These are phyloP conservation scores for Aphelenchoides bicaudatus DNA, from an alignment of 2,888 invertebrate genomes.

Conservation along the genomic window DNA sequence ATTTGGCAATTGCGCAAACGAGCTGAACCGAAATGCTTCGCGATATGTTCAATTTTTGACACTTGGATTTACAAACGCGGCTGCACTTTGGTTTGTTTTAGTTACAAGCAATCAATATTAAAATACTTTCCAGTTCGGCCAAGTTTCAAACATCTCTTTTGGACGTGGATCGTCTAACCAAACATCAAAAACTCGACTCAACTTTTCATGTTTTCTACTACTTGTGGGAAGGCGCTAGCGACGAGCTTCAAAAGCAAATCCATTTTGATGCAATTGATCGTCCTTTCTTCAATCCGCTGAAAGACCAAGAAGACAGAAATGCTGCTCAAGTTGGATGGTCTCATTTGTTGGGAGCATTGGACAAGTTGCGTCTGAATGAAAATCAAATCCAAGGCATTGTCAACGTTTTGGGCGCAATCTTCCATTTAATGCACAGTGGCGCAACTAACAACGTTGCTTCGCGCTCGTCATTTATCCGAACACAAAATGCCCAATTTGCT, in stretches of 20 bases:
- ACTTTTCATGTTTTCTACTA: constrained; percentile 72
- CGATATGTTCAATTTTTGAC: constrained; percentile 86
- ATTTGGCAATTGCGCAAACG: constrained; percentile 82
- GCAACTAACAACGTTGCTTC: constrained; percentile 49
- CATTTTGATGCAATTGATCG: constrained; percentile 68
- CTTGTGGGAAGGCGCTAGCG: constrained; percentile 70
- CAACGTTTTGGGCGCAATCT: constrained; percentile 84
- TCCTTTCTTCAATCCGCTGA: constrained; percentile 75
- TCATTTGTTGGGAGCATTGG: constrained; percentile 75
- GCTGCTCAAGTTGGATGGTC: constrained; percentile 67
- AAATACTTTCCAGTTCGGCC: constrained; percentile 35
- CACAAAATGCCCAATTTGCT: constrained; percentile 74
- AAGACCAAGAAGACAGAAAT: constrained; percentile 66
- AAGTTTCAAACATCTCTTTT: constrained; percentile 68
- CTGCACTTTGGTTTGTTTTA: constrained; percentile 22
- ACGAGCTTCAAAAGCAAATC: constrained; percentile 27
- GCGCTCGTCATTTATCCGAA: constrained; percentile 68
- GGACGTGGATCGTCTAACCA: constrained; percentile 73
- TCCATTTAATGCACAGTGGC: constrained; percentile 79
- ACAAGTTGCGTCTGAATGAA: constrained; percentile 73
- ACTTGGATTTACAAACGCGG: constrained; percentile 86
- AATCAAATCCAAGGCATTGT: constrained; percentile 79
- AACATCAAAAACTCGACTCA: constrained; percentile 72
- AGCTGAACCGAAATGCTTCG: constrained; percentile 81
- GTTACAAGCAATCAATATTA: too few species aligned